A percentile compares a stretch with the other conserved stretches of the same genome.
Evolutionary conservation across 2,113 vertebrate species (phyloP).

Genomic region (Shinisaurus crocodilurus): DNA sequence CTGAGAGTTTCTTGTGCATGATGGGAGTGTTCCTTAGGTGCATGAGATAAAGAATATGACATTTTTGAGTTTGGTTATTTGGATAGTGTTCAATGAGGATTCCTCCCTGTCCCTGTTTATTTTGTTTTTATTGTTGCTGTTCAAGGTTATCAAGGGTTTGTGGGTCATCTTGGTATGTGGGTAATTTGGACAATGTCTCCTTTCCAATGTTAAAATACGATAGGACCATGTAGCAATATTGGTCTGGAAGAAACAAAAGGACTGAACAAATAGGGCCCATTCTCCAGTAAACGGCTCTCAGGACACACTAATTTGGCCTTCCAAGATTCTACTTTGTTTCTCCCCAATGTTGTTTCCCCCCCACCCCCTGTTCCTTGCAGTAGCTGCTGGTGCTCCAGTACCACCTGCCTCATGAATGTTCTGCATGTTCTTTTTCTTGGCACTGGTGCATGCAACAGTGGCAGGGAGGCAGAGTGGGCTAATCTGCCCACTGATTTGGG

Average conservation of each 20-base stretch:
- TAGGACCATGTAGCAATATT: constrained; percentile 15
- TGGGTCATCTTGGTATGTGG: constrained; percentile 41
- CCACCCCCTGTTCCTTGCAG: background rate
- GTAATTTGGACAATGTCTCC: constrained; percentile 38
- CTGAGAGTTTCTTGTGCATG: constrained; percentile 60
- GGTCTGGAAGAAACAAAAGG: background rate
- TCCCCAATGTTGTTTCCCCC: background rate
- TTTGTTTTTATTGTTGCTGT: constrained; percentile 45
- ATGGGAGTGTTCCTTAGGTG: constrained; percentile 72
- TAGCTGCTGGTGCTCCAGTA: background rate
- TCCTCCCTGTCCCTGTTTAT: constrained; percentile 3
- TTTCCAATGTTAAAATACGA: constrained; percentile 5
- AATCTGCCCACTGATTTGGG: background rate
- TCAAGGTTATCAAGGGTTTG: constrained; percentile 18
- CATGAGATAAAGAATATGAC: constrained; percentile 64
- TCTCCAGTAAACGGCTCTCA: background rate
- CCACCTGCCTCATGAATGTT: background rate
- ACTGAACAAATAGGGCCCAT: background rate
- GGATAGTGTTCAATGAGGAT: background rate
- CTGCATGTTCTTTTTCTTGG: background rate
- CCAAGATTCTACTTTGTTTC: constrained; percentile 7
- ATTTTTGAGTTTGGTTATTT: background rate
- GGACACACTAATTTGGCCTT: background rate
- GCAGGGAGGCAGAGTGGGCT: background rate
- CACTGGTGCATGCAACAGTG: too few relatives aligned